These are phyloP conservation scores for Dendropsophus ebraccatus DNA, from an alignment of 2,113 vertebrate species.

Conservation along the genomic window DNA sequence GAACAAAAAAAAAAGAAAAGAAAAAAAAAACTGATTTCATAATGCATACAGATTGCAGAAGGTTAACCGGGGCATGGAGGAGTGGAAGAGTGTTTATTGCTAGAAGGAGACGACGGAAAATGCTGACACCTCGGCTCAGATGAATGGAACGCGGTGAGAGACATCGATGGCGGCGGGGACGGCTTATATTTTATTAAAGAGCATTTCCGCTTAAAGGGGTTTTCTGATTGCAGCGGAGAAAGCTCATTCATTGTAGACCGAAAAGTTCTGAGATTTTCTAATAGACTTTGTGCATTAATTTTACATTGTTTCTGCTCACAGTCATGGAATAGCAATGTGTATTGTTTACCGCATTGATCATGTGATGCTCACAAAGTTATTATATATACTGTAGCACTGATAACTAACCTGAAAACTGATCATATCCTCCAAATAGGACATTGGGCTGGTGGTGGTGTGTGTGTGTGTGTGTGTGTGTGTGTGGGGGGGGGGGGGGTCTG, in stretches of 20 bases:
- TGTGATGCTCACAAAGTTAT: too few relatives aligned
- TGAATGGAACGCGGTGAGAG: not conserved
- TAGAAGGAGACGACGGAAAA: not conserved
- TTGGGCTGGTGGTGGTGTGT: too few relatives aligned
- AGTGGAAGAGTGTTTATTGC: not conserved
- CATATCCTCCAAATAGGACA: too few relatives aligned
- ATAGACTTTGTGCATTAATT: not conserved
- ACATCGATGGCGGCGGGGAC: not conserved
- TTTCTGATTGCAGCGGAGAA: not conserved
- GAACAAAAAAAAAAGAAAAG: not conserved
- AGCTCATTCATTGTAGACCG: not conserved
- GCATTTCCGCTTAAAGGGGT: not conserved
- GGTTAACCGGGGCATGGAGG: conserved; percentile 7
- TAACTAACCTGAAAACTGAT: too few relatives aligned
- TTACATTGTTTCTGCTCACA: not conserved
- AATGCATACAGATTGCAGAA: conserved; percentile 31
- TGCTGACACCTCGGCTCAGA: not conserved
- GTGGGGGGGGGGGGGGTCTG: too few relatives aligned
- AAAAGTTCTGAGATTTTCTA: not conserved
- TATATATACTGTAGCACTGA: too few relatives aligned
- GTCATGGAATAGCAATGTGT: not conserved
- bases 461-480: too few relatives aligned
- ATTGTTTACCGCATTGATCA: not conserved
- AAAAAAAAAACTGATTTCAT: not conserved
- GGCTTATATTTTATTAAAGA: conserved; percentile 9